Evolutionary conservation across 2,797 vertebrate species (phyloP).

Genomic region (Characodon lateralis): DNA sequence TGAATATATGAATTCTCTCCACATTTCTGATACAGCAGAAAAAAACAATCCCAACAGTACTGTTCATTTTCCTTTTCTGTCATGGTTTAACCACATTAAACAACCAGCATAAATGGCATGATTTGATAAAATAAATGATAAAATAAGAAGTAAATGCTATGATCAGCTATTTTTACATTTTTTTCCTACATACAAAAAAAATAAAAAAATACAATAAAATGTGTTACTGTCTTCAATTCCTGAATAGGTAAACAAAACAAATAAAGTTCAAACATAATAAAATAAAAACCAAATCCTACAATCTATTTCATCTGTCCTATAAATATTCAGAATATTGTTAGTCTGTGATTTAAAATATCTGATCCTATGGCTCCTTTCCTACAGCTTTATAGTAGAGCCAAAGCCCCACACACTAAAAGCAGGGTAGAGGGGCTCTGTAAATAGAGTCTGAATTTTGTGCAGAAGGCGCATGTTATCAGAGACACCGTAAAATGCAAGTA

Average conservation of each 20-base stretch:
- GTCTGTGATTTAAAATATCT: neutral
- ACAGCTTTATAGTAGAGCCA: slow-evolving; percentile 70
- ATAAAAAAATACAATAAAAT: slow-evolving; percentile 1
- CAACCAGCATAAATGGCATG: neutral
- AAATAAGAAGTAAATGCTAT: neutral
- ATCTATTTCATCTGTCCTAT: neutral
- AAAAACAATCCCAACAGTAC: neutral
- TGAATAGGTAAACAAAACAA: slow-evolving; percentile 9
- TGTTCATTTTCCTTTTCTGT: neutral
- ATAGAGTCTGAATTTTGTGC: slow-evolving; percentile 76
- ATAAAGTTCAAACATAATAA: neutral
- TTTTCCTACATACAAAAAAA: neutral
- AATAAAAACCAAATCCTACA: neutral
- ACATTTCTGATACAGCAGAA: neutral
- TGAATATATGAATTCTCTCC: neutral
- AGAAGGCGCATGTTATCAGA: slow-evolving; percentile 80
- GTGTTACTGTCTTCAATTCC: neutral
- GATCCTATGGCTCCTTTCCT: slow-evolving; percentile 5
- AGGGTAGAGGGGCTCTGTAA: slow-evolving; percentile 81
- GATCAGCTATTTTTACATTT: neutral
- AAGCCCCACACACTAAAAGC: slow-evolving; percentile 86
- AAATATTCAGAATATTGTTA: neutral
- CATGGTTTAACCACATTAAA: neutral
- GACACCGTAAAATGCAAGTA: slow-evolving; percentile 80
- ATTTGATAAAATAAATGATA: neutral